Percentiles rank a stretch among this genome's conserved stretches.
Evolutionary conservation across 2,113 vertebrate genomes (phyloP).

Genomic region (Thalassoma bifasciatum): DNA sequence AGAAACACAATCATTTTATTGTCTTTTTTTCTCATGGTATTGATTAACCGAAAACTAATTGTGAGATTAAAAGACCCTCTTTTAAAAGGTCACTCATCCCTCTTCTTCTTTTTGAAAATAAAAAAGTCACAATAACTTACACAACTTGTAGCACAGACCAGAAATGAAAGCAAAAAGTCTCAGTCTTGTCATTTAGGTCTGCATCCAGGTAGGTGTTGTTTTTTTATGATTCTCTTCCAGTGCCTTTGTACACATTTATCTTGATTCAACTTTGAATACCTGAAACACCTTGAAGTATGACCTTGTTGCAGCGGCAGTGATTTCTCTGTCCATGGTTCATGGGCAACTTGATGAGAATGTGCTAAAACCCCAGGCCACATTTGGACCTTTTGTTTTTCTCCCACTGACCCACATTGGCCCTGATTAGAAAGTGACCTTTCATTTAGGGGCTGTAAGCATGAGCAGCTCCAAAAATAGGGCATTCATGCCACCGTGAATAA

Average conservation of each 20-base stretch:
- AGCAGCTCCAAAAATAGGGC: constrained; percentile 58
- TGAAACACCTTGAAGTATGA: constrained; percentile 26
- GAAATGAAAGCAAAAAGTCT: constrained; percentile 1
- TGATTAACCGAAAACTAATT: too few relatives aligned
- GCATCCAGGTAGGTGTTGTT: not conserved
- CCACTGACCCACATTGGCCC: constrained; percentile 77
- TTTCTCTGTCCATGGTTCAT: constrained; percentile 34
- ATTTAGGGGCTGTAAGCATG: constrained; percentile 52
- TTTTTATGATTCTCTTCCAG: not conserved
- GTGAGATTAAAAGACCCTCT: not conserved
- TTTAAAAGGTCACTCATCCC: not conserved
- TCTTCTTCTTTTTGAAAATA: not conserved
- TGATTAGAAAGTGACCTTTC: constrained; percentile 70
- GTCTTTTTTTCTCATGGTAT: constrained; percentile 5
- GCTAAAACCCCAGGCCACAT: constrained; percentile 62
- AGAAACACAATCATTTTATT: not conserved
- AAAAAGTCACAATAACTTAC: not conserved
- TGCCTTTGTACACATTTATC: constrained; percentile 13
- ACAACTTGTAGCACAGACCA: constrained; percentile 5
- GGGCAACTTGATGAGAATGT: constrained; percentile 69
- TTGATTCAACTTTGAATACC: constrained; percentile 12
- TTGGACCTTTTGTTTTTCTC: constrained; percentile 68
- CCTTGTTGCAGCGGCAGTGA: constrained; percentile 8
- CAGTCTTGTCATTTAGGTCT: constrained; percentile 41
- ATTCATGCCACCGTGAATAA: constrained; percentile 63